Conservation (phyloP, 2,888 invertebrate species). For the Euphydryas editha region DNA sequence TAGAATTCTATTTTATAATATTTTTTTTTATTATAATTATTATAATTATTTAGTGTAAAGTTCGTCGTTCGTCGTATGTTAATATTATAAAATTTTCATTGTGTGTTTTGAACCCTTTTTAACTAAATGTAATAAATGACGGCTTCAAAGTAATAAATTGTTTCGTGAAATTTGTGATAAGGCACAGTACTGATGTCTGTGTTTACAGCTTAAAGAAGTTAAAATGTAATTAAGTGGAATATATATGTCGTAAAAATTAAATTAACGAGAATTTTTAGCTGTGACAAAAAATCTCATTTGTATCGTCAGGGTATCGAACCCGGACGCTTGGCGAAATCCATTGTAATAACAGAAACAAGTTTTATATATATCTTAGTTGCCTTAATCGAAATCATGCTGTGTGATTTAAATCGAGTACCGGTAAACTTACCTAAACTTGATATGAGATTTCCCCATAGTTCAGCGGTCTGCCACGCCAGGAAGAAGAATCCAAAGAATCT, state of each 20-base stretch:
- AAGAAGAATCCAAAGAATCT: slow-evolving; percentile 99
- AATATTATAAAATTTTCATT: not conserved
- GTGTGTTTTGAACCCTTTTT: not conserved
- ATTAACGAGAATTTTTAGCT: slow-evolving; percentile 20
- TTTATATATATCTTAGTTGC: slow-evolving; percentile 13
- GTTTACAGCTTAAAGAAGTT: not conserved
- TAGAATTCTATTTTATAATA: not conserved
- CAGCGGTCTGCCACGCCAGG: slow-evolving; percentile 98
- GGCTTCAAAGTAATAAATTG: not conserved
- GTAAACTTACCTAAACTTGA: slow-evolving; percentile 92
- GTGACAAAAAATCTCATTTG: slow-evolving; percentile 14
- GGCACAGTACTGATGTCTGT: not conserved
- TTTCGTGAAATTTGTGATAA: not conserved
- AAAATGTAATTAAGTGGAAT: slow-evolving; percentile 1
- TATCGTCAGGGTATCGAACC: slow-evolving; percentile 27
- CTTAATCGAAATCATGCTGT: slow-evolving; percentile 15
- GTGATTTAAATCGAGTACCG: not conserved
- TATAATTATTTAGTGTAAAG: not conserved
- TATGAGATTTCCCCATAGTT: slow-evolving; percentile 97
- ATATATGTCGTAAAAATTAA: slow-evolving; percentile 17
- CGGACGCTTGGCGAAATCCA: slow-evolving; percentile 27
- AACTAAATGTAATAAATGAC: not conserved
- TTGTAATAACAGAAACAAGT: slow-evolving; percentile 17
- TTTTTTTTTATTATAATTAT: not conserved
- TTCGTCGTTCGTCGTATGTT: not conserved